Percentiles rank a stretch among this genome's conserved stretches.
Conservation (phyloP, 2,113 vertebrate species). For the Delphinapterus leucas region DNA sequence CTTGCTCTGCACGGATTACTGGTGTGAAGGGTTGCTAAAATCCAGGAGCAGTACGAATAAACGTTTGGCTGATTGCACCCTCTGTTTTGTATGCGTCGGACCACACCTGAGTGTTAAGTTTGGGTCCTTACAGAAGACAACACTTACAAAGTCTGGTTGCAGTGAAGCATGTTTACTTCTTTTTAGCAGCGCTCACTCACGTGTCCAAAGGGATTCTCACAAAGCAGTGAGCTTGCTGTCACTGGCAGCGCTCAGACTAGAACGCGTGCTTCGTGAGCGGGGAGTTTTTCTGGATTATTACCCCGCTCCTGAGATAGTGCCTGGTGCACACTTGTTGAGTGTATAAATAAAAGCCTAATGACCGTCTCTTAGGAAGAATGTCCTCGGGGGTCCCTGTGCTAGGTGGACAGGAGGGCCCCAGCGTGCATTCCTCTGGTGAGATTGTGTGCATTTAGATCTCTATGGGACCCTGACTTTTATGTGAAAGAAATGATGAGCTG, state of each 20-base stretch:
- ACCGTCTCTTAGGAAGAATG: background rate
- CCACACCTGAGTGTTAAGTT: background rate
- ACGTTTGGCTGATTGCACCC: no score
- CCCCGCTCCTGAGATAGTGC: no score
- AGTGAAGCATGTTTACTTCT: background rate
- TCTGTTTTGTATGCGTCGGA: background rate
- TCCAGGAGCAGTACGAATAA: background rate
- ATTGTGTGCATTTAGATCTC: background rate
- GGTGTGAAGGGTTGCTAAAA: background rate
- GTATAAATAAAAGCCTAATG: background rate
- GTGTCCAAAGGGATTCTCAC: no score
- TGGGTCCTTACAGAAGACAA: background rate
- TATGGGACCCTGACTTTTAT: background rate
- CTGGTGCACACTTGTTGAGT: background rate
- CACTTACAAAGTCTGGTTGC: background rate
- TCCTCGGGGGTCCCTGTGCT: background rate
- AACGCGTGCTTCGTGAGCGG: no score
- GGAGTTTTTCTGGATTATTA: background rate
- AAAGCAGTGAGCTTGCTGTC: fast-evolving
- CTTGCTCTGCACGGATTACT: background rate
- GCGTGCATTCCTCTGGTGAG: fast-evolving
- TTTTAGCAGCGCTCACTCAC: background rate
- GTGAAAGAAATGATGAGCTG: background rate
- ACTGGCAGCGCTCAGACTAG: background rate
- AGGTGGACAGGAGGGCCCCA: no score